Evolutionary conservation across 2,797 vertebrate species (phyloP).

Genomic region (Thamnophis elegans): DNA sequence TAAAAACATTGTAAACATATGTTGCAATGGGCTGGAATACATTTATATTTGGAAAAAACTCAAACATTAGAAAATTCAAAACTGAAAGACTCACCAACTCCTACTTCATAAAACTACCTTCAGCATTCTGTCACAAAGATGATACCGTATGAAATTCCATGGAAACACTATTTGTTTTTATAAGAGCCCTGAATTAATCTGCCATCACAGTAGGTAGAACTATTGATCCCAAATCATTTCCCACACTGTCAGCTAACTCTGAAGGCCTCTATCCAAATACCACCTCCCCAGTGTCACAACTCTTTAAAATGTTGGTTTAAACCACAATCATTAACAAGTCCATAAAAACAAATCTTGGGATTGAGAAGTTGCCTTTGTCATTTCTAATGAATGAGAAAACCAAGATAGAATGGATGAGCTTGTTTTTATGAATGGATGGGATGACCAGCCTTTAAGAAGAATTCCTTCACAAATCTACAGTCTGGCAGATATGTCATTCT

Average conservation of each 20-base stretch:
- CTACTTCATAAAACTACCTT: neutral
- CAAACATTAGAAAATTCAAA: neutral
- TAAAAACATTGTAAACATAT: neutral
- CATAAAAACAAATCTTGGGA: neutral
- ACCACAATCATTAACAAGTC: slow-evolving; percentile 21
- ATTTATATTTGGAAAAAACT: neutral
- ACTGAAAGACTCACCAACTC: neutral
- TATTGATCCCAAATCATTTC: neutral
- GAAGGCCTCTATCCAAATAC: slow-evolving; percentile 1
- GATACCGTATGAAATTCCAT: neutral
- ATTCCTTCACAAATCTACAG: neutral
- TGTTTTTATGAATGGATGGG: neutral
- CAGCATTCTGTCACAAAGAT: neutral
- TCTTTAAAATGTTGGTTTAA: slow-evolving; percentile 21
- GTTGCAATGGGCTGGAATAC: neutral
- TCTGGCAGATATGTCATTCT: neutral
- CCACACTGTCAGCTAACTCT: neutral
- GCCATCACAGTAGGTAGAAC: neutral
- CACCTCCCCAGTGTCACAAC: neutral
- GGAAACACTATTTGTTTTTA: neutral
- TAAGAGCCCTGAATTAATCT: neutral
- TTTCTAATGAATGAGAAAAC: slow-evolving; percentile 11
- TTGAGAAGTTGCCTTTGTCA: neutral
- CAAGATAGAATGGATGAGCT: fast-evolving
- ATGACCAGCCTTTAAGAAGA: neutral